Base-by-base conservation (phyloP, 1,140 invertebrate species). In the Alviniconcha marisindica region DNA sequence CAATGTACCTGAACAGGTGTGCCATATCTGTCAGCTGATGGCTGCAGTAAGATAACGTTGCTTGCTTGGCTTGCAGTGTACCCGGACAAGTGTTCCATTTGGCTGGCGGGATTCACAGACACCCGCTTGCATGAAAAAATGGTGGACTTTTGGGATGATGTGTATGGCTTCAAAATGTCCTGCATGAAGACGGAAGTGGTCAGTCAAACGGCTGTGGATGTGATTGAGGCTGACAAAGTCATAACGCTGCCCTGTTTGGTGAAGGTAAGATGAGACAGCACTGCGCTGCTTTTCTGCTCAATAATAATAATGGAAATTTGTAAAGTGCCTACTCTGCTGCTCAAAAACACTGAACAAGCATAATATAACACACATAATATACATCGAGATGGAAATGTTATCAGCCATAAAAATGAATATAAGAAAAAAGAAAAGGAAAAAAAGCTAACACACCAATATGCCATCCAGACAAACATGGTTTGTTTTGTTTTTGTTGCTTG, bases 91-190 rank as follows among this genome's bases (percentile, higher is more conserved):
- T 93, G 92, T 80, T 89, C 88, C 24, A 91, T 93, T 31, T 85
- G 85, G 73, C 78, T 93, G 48, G 87, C 83, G 76, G 92, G 87
- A 12, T 76, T 91, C 15, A 84, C 84, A 84, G 91, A 93, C 83
- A 40, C 54, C 60, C 86, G 90, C 14, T 73, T 92, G 33, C 83
- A 90, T 44, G 76, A 86, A 18, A 84, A 86, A 48, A 86, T 90
- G 80, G 83, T 92, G 31, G 84, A 77, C n/a, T 93, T 88, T 85
- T 93, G 92, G 92, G 90, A 93, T 77, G 87, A 93, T 87, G 92
- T 93, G 1, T 93, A 93, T 85, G 92, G 92, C 1, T 92, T 92
- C 83, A 89, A 89, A 40, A 93, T 93, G 92, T 88, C 83, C 18
- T 93, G 92, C 86, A 92, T 93, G 91, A 92, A 91, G 76, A 83